phyloP scores from a whole-genome alignment of 1,140 invertebrate genomes.

The Drosophila punjabiensis region DNA sequence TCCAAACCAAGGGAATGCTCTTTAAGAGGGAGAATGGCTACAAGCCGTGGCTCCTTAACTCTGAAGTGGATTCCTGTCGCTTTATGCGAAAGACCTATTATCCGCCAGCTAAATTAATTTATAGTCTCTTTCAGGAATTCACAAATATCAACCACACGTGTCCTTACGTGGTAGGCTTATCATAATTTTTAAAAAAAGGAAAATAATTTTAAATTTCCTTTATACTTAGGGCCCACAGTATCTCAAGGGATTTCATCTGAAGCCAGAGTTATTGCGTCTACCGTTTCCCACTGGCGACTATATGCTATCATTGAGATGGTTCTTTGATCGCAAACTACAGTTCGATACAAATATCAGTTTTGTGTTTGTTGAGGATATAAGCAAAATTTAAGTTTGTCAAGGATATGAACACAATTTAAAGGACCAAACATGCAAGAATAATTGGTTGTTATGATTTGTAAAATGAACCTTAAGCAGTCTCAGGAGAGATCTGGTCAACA shows the following conservation, averaged over 20 bases:
- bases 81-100: slow-evolving; percentile 3
- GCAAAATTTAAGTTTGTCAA: not conserved
- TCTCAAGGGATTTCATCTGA: slow-evolving; percentile 12
- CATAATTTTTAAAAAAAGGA: not conserved
- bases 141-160: slow-evolving; percentile 38
- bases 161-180: slow-evolving; percentile 24
- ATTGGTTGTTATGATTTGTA: not conserved
- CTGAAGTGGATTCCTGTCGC: slow-evolving; percentile 27
- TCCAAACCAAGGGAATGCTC: not conserved
- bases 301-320: slow-evolving; percentile 6
- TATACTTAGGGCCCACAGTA: slow-evolving; percentile 2
- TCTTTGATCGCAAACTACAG: slow-evolving; percentile 2
- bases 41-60: slow-evolving; percentile 13
- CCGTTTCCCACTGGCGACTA: slow-evolving; percentile 37
- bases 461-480: not conserved
- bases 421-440: not conserved
- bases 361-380: slow-evolving; percentile 15
- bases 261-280: slow-evolving; percentile 12
- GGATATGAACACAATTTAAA: not conserved
- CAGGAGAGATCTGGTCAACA: not conserved
- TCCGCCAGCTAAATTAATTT: slow-evolving; percentile 11
- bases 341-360: slow-evolving; percentile 27
- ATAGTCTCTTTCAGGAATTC: slow-evolving; percentile 13
- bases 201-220: too few relatives aligned
- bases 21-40: slow-evolving; percentile 4